A percentile compares a stretch with the other conserved stretches of the same genome.
Evolutionary conservation across 2,888 invertebrate genomes (phyloP).

Genomic region (Stratiomys singularior): DNA sequence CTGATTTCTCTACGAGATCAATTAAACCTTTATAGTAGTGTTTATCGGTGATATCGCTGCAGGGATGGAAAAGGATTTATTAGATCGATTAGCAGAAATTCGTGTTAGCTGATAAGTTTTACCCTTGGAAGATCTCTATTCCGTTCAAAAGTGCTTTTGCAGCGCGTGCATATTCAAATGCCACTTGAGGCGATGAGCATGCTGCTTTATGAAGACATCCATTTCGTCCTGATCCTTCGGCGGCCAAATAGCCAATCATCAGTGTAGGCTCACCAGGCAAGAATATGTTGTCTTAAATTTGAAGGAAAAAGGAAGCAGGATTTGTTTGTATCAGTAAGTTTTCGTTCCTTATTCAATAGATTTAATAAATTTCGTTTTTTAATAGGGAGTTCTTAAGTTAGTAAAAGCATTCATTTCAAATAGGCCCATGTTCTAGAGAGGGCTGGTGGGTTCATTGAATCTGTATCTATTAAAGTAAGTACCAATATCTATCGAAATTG

Average conservation of each 20-base stretch:
- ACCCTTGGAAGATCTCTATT: conserved; percentile 75
- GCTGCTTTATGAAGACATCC: conserved; percentile 80
- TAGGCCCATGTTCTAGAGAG: no score
- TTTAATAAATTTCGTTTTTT: no score
- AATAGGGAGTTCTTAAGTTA: no score
- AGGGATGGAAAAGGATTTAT: not conserved
- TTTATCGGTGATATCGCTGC: conserved; percentile 54
- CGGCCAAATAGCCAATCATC: conserved; percentile 69
- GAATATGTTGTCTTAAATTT: not conserved
- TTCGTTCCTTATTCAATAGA: no score
- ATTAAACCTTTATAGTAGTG: conserved; percentile 74
- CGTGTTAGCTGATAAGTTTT: conserved; percentile 54
- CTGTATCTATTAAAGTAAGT: no score
- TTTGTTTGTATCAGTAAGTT: no score
- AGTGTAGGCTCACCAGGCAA: conserved; percentile 73
- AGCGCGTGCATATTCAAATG: conserved; percentile 79
- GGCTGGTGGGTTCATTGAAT: no score
- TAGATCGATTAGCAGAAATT: conserved; percentile 5
- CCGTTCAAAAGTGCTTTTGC: conserved; percentile 80
- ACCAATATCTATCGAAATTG: no score
- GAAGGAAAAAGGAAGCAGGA: no score
- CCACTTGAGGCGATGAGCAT: conserved; percentile 78
- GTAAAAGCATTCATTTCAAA: no score
- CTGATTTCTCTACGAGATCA: conserved; percentile 73
- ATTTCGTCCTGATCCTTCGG: conserved; percentile 78